Evolutionary conservation across 2,888 invertebrate genomes (phyloP), one percentile per base, ranked within the genome.

Genomic region (Prosapia bicincta): DNA sequence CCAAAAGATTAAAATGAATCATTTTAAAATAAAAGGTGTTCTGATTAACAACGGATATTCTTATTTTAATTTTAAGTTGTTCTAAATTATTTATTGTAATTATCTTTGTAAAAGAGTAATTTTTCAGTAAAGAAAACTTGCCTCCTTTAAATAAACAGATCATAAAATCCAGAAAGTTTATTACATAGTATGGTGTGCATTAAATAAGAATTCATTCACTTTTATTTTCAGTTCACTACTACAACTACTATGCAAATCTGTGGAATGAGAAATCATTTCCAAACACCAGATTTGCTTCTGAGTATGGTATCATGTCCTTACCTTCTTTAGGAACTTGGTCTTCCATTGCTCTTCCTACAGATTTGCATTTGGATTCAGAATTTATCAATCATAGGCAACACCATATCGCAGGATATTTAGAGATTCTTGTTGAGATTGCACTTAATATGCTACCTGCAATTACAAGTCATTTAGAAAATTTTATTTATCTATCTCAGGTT

Each of bases 221-320:
- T n/a, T 30, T 5, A 54, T 76, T 86, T 86, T 54, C 81, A 92
- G 92, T 93, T 7, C 98, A 99, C 83, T 95, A 92, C 83, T 99
- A 99, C 85, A 93, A 95, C 81, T 97, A 98, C 82, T 73, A 90
- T 0, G 85, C 86, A 26, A 92, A 99, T 82, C 90, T 92, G 74
- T 99, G 97, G 96, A 87, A 93, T 81, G 88, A 90, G 70, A 89
- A 88, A 76, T 90, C 89, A 6, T 97, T 92, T 83, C 94, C 94
- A 0, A 88, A 89, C 15, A 91, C 97, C 0, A 88, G 99, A 81
- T 98, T 99, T 85, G 91, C 93, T 3, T 98, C 99, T 0, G 99
- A 99, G 85, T 99, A 96, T 83, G 99, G 99, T 0, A 93, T 94
- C 80, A 98, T 99, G 85, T 94, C 97, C 0, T 86, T 95, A 79